Percentiles rank a stretch among this genome's conserved stretches.
phyloP scores from a whole-genome alignment of 1,140 invertebrate species.

The Oncopodura yosiiana region DNA sequence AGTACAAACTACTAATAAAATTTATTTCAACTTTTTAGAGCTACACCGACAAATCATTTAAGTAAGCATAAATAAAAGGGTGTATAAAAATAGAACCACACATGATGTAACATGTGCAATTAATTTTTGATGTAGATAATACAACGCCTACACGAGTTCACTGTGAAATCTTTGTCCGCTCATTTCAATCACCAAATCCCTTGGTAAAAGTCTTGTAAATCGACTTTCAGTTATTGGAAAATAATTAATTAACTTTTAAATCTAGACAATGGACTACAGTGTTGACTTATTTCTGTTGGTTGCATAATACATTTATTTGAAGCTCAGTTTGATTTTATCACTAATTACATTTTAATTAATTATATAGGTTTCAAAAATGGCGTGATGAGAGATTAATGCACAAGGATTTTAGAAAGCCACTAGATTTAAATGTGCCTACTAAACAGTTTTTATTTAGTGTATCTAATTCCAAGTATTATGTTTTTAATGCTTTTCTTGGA shows the following conservation, averaged over 20 bases:
- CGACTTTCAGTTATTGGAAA: not conserved
- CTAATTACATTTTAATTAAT: too few relatives aligned
- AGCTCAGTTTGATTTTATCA: too few relatives aligned
- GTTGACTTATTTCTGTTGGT: too few relatives aligned
- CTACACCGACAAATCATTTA: constrained; percentile 26
- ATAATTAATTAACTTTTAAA: not conserved
- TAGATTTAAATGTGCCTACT: constrained; percentile 50
- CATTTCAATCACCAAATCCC: constrained; percentile 25
- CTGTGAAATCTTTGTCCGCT: constrained; percentile 21
- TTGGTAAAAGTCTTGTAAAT: constrained; percentile 25
- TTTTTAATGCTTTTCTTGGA: too few relatives aligned
- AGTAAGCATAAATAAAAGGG: constrained; percentile 3
- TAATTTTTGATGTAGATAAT: constrained; percentile 15
- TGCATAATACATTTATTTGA: too few relatives aligned
- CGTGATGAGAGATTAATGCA: constrained; percentile 45
- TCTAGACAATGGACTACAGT: constrained; percentile 25
- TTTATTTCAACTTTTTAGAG: too few relatives aligned
- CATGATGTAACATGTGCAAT: not conserved
- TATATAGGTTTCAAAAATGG: constrained; percentile 51
- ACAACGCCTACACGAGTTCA: constrained; percentile 17
- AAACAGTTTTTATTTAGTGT: too few relatives aligned
- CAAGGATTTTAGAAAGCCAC: constrained; percentile 43
- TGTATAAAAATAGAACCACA: not conserved
- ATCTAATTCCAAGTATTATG: too few relatives aligned
- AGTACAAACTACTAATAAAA: too few relatives aligned